Evolutionary conservation across 2,113 vertebrate genomes (phyloP).

Genomic region (Toxotes jaculatrix): DNA sequence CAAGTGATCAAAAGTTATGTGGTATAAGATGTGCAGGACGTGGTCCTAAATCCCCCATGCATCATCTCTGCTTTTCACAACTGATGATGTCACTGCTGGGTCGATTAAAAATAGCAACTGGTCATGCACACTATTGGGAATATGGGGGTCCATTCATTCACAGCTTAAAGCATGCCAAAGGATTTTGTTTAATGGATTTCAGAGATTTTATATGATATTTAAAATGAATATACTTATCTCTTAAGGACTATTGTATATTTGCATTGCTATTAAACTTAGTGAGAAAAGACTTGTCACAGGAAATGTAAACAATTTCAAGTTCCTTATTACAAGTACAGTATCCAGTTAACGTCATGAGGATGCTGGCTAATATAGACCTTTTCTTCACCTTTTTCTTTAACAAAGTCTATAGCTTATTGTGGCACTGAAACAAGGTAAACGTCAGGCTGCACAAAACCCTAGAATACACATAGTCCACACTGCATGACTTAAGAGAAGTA

Average conservation of each 20-base stretch:
- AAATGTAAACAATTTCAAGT: not conserved
- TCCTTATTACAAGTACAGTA: not conserved
- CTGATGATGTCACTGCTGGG: constrained; percentile 61
- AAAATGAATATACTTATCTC: not conserved
- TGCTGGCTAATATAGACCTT: not conserved
- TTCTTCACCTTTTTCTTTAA: not conserved
- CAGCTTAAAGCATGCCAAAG: constrained; percentile 4
- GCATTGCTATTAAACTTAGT: not conserved
- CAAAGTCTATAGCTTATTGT: not conserved
- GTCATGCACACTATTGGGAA: constrained; percentile 35
- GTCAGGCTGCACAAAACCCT: not conserved
- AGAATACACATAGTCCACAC: not conserved
- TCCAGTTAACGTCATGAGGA: not conserved
- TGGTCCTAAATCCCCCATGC: constrained; percentile 17
- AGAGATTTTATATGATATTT: not conserved
- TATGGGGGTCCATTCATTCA: constrained; percentile 32
- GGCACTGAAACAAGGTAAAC: not conserved
- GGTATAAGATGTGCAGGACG: constrained; percentile 18
- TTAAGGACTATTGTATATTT: too few relatives aligned
- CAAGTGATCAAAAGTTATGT: constrained; percentile 21
- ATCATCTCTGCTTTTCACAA: constrained; percentile 59
- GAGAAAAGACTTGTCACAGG: not conserved
- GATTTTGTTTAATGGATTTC: not conserved
- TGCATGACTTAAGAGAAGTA: not conserved
- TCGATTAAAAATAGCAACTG: constrained; percentile 50